Percentiles rank a stretch among this genome's conserved stretches.
Evolutionary conservation across 2,113 vertebrate species (phyloP).

Genomic region (Scomber japonicus): DNA sequence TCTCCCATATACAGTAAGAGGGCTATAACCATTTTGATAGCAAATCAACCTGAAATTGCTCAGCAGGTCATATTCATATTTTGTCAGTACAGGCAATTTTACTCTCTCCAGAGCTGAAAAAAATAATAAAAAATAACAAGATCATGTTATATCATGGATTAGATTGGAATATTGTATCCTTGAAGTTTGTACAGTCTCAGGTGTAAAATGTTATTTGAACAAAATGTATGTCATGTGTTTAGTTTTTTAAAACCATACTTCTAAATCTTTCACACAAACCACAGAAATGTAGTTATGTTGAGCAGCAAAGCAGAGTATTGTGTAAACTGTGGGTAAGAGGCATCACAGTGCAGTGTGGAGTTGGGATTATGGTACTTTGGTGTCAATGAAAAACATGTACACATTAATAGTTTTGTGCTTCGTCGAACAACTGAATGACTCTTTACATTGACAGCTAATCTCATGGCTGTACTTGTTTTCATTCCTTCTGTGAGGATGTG

Average conservation of each 20-base stretch:
- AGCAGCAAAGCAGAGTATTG: not conserved
- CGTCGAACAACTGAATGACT: conserved; percentile 39
- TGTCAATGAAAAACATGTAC: conserved; percentile 42
- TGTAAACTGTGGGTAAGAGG: not conserved
- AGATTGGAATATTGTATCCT: not conserved
- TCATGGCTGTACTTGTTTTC: conserved; percentile 10
- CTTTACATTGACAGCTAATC: conserved; percentile 21
- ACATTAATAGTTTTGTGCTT: conserved; percentile 59
- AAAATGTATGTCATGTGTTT: no score
- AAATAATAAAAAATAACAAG: not conserved
- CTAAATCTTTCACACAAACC: not conserved
- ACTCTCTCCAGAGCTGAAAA: not conserved
- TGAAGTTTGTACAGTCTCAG: not conserved
- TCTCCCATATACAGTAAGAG: not conserved
- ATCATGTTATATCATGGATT: not conserved
- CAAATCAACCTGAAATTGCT: not conserved
- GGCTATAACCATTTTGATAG: not conserved
- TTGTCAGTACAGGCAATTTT: not conserved
- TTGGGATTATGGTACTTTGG: not conserved
- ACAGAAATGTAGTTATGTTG: not conserved
- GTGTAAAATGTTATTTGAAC: not conserved
- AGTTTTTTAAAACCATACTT: not conserved
- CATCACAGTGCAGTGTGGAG: not conserved
- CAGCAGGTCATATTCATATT: not conserved
- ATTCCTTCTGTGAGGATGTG: not conserved